These are phyloP conservation scores for Pseudochromis fuscus DNA, from an alignment of 2,797 vertebrate genomes.

Conservation along the genomic window DNA sequence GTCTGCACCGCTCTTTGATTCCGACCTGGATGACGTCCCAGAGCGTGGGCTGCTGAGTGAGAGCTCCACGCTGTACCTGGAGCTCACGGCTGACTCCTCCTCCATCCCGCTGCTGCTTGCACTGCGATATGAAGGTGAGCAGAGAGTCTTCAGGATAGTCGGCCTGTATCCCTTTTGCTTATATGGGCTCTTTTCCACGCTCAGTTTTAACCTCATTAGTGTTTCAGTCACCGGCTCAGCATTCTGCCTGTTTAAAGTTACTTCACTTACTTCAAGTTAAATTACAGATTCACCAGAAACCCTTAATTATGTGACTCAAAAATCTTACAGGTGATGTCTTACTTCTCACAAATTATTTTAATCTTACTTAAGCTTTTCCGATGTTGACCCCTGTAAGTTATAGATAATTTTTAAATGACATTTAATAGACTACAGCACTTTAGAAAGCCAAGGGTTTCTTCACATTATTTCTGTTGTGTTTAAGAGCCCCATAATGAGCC, in stretches of 20 bases:
- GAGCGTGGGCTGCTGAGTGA: conserved; percentile 92
- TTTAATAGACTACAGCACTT: not conserved
- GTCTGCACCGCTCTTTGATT: conserved; percentile 90
- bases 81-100: conserved; percentile 91
- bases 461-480: conserved; percentile 18
- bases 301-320: not conserved
- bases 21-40: conserved; percentile 92
- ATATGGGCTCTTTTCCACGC: conserved; percentile 24
- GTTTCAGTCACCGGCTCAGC: conserved; percentile 1
- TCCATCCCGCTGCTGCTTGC: conserved; percentile 91
- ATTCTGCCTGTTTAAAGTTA: conserved; percentile 17
- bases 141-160: not conserved
- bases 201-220: conserved; percentile 15
- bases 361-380: not conserved
- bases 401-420: conserved; percentile 7
- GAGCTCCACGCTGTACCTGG: conserved; percentile 89
- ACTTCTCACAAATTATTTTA: conserved; percentile 2
- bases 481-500: conserved; percentile 29
- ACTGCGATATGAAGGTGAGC: conserved; percentile 92
- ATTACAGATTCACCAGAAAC: conserved; percentile 1
- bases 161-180: conserved; percentile 3
- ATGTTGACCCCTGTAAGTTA: not conserved
- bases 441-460: conserved; percentile 8
- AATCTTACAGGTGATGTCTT: not conserved
- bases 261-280: too few species aligned